A percentile compares a stretch with the other conserved stretches of the same genome.
These are phyloP conservation scores for Argopecten irradians DNA, from an alignment of 1,140 invertebrate species.

Conservation along the genomic window DNA sequence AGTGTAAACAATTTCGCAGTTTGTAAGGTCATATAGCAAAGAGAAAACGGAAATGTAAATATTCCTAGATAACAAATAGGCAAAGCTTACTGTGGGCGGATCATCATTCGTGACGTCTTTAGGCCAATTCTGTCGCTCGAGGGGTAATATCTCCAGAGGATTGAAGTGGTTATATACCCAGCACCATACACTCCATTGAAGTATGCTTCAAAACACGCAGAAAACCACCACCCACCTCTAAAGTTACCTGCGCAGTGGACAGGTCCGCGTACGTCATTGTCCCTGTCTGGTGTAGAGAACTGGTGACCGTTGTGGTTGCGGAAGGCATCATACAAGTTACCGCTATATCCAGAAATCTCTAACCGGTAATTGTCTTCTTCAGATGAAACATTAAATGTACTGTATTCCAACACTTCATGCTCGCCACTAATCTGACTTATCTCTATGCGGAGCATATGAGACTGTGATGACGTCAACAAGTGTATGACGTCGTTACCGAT, in stretches of 20 bases:
- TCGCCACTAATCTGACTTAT: neutral
- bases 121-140: neutral
- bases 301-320: neutral
- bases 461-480: neutral
- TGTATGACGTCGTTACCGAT: constrained; percentile 58
- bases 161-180: neutral
- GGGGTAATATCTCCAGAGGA: neutral
- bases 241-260: neutral
- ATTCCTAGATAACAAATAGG: too few species aligned
- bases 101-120: neutral
- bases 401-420: neutral
- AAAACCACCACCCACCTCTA: neutral
- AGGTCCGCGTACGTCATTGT: neutral
- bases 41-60: too few species aligned
- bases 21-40: too few species aligned
- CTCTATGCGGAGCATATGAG: neutral
- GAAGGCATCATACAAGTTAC: neutral
- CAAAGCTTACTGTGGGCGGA: neutral
- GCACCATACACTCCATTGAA: neutral
- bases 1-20: too few species aligned
- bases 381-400: neutral
- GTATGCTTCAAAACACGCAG: neutral
- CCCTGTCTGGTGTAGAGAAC: neutral
- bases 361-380: neutral
- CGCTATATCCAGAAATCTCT: neutral